Conservation (phyloP, 2,888 invertebrate species). For the Andrena bicolor region DNA sequence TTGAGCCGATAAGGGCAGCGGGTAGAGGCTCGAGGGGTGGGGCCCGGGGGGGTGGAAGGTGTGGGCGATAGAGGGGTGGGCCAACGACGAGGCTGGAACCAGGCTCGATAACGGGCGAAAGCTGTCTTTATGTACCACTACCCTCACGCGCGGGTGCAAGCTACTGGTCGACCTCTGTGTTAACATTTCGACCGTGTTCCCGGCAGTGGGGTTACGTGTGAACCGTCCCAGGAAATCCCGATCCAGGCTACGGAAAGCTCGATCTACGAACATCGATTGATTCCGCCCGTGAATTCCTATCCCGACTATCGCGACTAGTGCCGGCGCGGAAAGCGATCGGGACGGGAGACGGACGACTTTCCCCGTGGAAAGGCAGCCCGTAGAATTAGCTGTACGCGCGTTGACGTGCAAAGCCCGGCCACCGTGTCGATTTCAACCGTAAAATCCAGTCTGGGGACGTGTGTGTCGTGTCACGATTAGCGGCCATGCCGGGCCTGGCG, state of each 20-base stretch:
- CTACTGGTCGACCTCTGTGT: conserved; percentile 31
- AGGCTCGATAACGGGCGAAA: conserved; percentile 73
- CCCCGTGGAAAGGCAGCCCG: conserved; percentile 42
- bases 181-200: conserved; percentile 46
- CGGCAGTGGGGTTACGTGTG: conserved; percentile 50
- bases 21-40: conserved; percentile 42
- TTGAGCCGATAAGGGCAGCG: conserved; percentile 81
- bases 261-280: conserved; percentile 64
- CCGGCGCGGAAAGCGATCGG: conserved; percentile 51
- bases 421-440: conserved; percentile 53
- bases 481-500: conserved; percentile 33
- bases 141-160: conserved; percentile 39
- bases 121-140: conserved; percentile 70
- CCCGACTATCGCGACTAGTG: conserved; percentile 8
- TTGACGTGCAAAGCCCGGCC: conserved; percentile 57
- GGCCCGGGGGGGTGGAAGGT: conserved; percentile 19
- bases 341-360: conserved; percentile 60
- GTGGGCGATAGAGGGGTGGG: conserved; percentile 31
- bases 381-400: conserved; percentile 55
- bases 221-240: conserved; percentile 65
- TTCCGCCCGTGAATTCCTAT: conserved; percentile 54
- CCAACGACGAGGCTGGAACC: conserved; percentile 53
- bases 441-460: conserved; percentile 52
- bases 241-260: conserved; percentile 57
- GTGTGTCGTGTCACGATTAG: conserved; percentile 58